These are phyloP conservation scores for Procavia capensis DNA, from an alignment of 2,113 vertebrate species.

Conservation along the genomic window DNA sequence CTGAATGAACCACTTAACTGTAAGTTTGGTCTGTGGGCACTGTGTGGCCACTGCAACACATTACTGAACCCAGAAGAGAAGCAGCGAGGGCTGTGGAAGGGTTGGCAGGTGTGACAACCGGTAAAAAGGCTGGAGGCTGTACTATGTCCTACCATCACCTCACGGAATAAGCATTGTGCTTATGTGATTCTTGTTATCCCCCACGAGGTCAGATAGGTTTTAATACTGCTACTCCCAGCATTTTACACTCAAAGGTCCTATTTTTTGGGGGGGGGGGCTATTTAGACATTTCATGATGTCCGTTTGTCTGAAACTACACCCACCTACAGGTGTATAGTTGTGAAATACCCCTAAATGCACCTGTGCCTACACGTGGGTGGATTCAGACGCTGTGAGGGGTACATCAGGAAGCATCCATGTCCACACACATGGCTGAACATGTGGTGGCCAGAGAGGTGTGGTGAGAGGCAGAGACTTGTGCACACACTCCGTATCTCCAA, in stretches of 20 bases:
- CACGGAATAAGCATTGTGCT: neutral
- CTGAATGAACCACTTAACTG: neutral
- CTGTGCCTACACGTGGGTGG: neutral
- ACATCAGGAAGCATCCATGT: neutral
- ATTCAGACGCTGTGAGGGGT: neutral
- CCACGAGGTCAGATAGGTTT: neutral
- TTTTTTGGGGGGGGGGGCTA: neutral
- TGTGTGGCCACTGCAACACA: neutral
- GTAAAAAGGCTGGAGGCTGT: too few species aligned
- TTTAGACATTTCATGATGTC: neutral
- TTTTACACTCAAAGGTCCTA: neutral
- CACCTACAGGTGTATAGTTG: neutral
- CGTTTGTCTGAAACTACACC: neutral
- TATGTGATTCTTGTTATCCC: neutral
- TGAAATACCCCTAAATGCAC: constrained; percentile 8
- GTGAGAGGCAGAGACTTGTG: neutral
- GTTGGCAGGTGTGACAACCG: too few species aligned
- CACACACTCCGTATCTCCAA: neutral
- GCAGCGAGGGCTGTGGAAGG: neutral
- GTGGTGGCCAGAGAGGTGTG: neutral
- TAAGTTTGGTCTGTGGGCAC: neutral
- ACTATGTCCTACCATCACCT: neutral
- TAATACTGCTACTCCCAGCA: too few species aligned
- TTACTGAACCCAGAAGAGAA: neutral
- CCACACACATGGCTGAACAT: neutral